Percentiles rank a stretch among this genome's conserved stretches.
Evolutionary conservation across 2,797 vertebrate species (phyloP).

Genomic region (Gallirallus australis): DNA sequence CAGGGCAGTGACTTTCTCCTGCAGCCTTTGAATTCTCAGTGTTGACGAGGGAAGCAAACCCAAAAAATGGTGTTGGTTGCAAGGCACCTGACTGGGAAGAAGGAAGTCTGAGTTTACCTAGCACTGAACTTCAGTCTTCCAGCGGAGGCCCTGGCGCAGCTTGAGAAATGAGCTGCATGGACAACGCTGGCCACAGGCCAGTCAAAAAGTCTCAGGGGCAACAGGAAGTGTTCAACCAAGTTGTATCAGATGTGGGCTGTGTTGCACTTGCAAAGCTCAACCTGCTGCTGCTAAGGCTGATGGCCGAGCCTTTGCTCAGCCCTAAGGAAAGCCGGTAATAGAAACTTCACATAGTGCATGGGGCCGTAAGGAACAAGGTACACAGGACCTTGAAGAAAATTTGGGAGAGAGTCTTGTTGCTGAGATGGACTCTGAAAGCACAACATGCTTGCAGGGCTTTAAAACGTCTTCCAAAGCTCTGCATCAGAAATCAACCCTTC

Average conservation of each 20-base stretch:
- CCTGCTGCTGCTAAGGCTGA: background rate
- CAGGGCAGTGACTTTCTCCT: background rate
- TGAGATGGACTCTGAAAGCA: background rate
- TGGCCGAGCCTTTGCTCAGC: background rate
- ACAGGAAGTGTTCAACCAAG: background rate
- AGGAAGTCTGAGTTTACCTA: background rate
- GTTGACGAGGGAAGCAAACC: background rate
- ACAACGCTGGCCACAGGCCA: background rate
- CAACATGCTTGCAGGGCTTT: background rate
- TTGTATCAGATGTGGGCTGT: fast-evolving
- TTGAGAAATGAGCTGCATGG: background rate
- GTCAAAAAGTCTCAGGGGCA: background rate
- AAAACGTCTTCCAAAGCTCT: background rate
- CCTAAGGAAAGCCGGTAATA: background rate
- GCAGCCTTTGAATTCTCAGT: background rate
- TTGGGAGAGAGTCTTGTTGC: background rate
- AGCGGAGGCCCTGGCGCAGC: background rate
- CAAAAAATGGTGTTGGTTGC: fast-evolving
- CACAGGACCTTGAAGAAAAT: background rate
- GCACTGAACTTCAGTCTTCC: background rate
- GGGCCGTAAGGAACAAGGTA: background rate
- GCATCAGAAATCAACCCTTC: background rate
- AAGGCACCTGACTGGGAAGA: background rate
- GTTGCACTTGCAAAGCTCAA: background rate
- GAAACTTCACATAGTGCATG: background rate